Evolutionary conservation across 2,888 invertebrate genomes (phyloP), one percentile per base, ranked within the genome.

Genomic region (Coecobrya sp.): DNA sequence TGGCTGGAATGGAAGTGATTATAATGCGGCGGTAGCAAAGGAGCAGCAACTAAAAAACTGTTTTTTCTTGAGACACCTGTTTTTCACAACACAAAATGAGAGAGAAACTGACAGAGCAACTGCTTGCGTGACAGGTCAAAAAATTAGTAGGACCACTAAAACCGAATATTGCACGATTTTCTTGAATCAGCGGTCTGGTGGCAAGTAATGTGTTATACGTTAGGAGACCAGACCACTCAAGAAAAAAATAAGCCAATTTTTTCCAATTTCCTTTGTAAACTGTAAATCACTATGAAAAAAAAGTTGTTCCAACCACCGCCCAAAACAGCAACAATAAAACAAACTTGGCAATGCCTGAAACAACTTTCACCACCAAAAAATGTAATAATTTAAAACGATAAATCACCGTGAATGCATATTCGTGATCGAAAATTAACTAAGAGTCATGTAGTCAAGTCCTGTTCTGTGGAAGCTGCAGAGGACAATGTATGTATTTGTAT

Each of bases 41-140:
- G 10, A 68, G 16, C 10, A 27, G 65, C 65, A 68, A 36, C 36
- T 11, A 65, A 65, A 1, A 49, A 49, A 49, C 49, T 49, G 49
- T 16, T 16, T 30, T 68, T 68, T 16, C 30, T 68, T 36, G 36
- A 68, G 27, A 68, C 68, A 68, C 68, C 36, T 36, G 68, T 65
- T 68, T 68, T 68, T 68, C 68, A 68, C 68, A 68, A 36, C 11
- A 13, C 27, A 27, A 68, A 68, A 5, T 13, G 16, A 68, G 68
- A 22, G 65, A 65, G 22, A 25, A 65, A 65, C 65, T 65, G 27
- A 65, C 65, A 10, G 65, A 65, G 27, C 65, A 65, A 65, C 25
- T 65, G 65, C 25, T 65, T 65, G 65, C 25, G 22, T 65, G 65
- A 65, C 65, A 65, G 65, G 65, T 65, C 10, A 22, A 27, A 65